Evolutionary conservation across 2,888 invertebrate species (phyloP), one percentile per base, ranked within the genome.

Genomic region (Brachyptera putata): DNA sequence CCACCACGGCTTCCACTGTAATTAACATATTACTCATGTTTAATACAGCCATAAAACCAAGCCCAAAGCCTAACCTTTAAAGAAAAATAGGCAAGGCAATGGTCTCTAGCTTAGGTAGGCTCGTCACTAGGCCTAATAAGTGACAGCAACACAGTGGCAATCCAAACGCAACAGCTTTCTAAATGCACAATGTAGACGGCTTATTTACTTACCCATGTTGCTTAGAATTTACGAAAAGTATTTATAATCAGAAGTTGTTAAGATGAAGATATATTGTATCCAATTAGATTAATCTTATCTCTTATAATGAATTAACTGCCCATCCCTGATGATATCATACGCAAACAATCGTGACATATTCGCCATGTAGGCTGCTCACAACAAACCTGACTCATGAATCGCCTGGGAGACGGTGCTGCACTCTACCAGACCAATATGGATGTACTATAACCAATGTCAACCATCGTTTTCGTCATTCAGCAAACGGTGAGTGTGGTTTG

Each of bases 1-100:
- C 91, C 63, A 91, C 95, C 71, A 90, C 79, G 71, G 90, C 92
- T 73, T 91, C 88, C 71, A 86, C 86, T 85, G 73, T 61, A 76
- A 75, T 59, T 53, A 57, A 56, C 64, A 60, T 24, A 24, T 39
- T 24, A 53, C 7, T 25, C 11, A 56, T 34, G 3, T n/a, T 26
- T 36, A 37, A 21, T 34, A 3, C n/a, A 3, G 16, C 18, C 41
- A 41, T 30, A 11, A 11, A 18, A 2, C 21, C 14, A 22, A 39
- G 36, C 39, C 43, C 43, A 16, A 48, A 21, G 16, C 9, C 41
- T 41, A 18, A 41, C 41, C 41, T 21, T 41, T 21, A 41, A 41
- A 41, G 21, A n/a, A 5, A 11, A 30, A 7, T 7, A 30, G 30
- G 30, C 30, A 30, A 30, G 30, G 7, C 11, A 7, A 30, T 7